Conservation (phyloP, 1,140 invertebrate genomes). For the Planococcus citri region DNA sequence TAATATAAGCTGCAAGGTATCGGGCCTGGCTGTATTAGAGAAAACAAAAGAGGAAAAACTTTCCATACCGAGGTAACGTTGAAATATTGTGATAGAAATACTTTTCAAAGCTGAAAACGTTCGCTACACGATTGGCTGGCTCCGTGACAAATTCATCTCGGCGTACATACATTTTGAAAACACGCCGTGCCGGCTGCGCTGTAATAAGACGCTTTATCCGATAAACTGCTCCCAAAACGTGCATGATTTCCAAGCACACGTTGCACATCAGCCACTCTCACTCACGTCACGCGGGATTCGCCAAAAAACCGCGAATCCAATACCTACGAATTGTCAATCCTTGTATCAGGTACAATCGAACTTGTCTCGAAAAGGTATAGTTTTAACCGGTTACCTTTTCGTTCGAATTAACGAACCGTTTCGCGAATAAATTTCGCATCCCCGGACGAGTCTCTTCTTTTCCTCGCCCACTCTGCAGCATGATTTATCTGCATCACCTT, state of each 20-base stretch:
- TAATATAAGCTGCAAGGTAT: too few species aligned
- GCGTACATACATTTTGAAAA: not conserved
- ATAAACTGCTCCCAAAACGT: not conserved
- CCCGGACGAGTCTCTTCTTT: not conserved
- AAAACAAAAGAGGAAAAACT: not conserved
- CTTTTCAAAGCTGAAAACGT: not conserved
- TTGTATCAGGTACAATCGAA: too few species aligned
- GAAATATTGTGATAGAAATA: not conserved
- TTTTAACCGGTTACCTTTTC: not conserved
- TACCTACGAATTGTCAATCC: too few species aligned
- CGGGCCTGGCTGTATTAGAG: too few species aligned
- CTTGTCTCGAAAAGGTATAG: too few species aligned
- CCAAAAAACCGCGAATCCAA: too few species aligned
- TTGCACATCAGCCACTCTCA: too few species aligned
- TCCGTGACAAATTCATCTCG: slow-evolving; percentile 2
- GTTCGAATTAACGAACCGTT: not conserved
- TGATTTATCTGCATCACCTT: too few species aligned
- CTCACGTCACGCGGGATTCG: too few species aligned
- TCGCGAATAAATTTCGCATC: not conserved
- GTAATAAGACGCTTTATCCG: not conserved
- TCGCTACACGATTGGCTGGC: not conserved
- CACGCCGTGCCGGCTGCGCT: too few species aligned
- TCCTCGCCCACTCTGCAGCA: too few species aligned
- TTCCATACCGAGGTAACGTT: not conserved
- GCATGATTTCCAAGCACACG: not conserved